These are phyloP conservation scores for Rhadina sibilatrix DNA, from an alignment of 2,113 vertebrate genomes.

Conservation along the genomic window DNA sequence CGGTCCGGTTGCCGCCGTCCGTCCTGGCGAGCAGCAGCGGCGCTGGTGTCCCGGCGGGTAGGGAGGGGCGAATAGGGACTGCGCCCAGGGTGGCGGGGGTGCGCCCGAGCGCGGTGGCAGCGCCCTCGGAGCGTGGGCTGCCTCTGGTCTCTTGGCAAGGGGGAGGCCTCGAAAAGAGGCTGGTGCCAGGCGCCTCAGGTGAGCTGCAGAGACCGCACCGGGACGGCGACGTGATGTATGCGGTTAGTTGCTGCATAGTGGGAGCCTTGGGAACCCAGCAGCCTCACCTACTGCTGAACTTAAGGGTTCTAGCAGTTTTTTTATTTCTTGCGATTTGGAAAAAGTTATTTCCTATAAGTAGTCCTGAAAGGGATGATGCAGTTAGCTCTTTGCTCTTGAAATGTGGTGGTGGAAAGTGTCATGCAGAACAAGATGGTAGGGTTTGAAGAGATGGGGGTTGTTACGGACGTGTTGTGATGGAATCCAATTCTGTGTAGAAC, in stretches of 20 bases:
- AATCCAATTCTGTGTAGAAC: background rate
- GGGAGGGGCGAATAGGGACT: no score
- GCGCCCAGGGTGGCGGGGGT: background rate
- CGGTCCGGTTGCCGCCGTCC: fast-evolving
- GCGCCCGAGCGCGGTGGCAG: background rate
- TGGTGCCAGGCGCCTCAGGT: no score
- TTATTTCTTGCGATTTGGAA: background rate
- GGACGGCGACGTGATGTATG: fast-evolving
- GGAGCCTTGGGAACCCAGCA: fast-evolving
- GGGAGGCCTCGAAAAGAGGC: background rate
- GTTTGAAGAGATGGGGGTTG: background rate
- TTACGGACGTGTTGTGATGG: background rate
- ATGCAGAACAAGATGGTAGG: fast-evolving
- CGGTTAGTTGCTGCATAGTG: fast-evolving
- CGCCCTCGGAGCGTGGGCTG: no score
- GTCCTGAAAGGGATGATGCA: background rate
- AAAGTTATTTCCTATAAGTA: background rate
- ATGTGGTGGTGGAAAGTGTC: background rate
- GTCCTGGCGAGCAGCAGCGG: background rate
- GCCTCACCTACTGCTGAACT: fast-evolving
- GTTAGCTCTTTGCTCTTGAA: fast-evolving
- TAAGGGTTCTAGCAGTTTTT: background rate
- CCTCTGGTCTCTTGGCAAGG: no score
- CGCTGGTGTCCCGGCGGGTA: background rate
- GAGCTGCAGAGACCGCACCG: background rate